These are phyloP conservation scores for Lycaena phlaeas DNA, from an alignment of 2,888 invertebrate species.

Conservation along the genomic window DNA sequence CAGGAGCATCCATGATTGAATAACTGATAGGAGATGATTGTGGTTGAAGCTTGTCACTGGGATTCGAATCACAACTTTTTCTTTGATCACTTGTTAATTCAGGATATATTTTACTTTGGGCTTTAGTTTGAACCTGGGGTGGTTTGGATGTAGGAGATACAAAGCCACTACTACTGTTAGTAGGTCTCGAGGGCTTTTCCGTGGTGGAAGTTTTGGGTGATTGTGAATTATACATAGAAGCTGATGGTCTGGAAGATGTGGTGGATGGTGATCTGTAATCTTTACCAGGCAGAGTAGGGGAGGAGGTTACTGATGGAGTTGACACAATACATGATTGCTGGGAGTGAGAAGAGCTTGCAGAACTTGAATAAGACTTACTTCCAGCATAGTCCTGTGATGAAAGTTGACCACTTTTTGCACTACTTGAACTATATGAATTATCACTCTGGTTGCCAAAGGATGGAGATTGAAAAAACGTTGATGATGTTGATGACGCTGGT, in stretches of 20 bases:
- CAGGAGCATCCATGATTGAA: constrained; percentile 81
- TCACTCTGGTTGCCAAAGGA: constrained; percentile 74
- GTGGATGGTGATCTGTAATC: constrained; percentile 76
- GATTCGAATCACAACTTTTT: constrained; percentile 70
- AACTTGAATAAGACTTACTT: constrained; percentile 75
- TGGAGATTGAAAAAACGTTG: constrained; percentile 78
- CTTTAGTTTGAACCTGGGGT: constrained; percentile 79
- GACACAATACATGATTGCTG: constrained; percentile 84
- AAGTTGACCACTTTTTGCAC: constrained; percentile 69
- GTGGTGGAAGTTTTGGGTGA: constrained; percentile 48
- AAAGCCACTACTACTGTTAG: constrained; percentile 59
- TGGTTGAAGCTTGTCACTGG: constrained; percentile 63
- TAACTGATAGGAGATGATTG: constrained; percentile 84
- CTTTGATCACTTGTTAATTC: constrained; percentile 72
- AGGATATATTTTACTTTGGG: constrained; percentile 84
- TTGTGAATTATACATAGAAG: constrained; percentile 55
- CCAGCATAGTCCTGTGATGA: constrained; percentile 70
- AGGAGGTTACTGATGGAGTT: constrained; percentile 72
- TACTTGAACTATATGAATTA: constrained; percentile 70
- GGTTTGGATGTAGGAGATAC: constrained; percentile 69
- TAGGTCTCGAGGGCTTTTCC: constrained; percentile 47
- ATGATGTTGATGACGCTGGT: constrained; percentile 63
- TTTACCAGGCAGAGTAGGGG: constrained; percentile 68
- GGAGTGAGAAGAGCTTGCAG: constrained; percentile 73
- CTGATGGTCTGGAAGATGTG: constrained; percentile 54